Conservation (phyloP, 2,797 vertebrate species). For the Smutsia temminckii region DNA sequence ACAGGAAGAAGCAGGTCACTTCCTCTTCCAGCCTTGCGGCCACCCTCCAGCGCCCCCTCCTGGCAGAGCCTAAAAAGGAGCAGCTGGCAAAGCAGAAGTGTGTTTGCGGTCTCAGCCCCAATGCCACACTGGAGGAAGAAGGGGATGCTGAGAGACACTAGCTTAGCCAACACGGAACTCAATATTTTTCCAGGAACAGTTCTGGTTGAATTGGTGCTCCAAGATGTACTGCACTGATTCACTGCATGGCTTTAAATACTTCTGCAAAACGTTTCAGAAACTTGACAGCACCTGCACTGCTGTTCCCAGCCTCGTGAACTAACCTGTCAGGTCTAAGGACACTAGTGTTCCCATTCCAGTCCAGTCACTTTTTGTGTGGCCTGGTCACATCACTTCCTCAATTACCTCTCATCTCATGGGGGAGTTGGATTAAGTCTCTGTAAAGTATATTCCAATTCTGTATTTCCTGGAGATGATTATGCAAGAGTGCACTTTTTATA, state of each 20-base stretch:
- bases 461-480: neutral
- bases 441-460: neutral
- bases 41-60: neutral
- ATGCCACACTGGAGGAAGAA: neutral
- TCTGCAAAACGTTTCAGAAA: neutral
- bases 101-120: no score
- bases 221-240: neutral
- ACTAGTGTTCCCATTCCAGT: neutral
- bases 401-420: neutral
- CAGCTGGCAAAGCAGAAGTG: neutral
- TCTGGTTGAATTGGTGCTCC: neutral
- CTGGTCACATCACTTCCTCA: neutral
- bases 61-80: neutral
- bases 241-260: neutral
- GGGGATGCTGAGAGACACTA: neutral
- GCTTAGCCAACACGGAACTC: neutral
- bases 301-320: no score
- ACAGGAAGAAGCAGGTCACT: neutral
- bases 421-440: neutral
- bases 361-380: neutral
- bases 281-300: neutral
- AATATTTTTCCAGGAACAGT: neutral
- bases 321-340: neutral
- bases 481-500: neutral
- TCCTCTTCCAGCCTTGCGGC: neutral